phyloP scores from a whole-genome alignment of 2,888 invertebrate genomes.

The Rugalucina vietnamica region DNA sequence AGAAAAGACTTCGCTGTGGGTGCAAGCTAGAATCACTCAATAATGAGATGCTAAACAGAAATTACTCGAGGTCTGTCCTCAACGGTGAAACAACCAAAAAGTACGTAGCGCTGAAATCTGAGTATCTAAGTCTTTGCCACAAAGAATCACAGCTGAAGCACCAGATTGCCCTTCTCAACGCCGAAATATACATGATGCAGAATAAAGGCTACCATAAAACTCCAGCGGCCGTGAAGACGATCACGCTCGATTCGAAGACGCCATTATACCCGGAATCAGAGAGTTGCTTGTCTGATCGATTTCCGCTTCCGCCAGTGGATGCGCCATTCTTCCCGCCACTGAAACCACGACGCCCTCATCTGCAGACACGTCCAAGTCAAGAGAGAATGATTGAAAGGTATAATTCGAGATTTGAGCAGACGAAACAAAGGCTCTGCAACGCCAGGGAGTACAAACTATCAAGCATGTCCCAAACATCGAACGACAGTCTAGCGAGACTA shows the following conservation, averaged over 20 bases:
- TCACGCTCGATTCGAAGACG: conserved; percentile 57
- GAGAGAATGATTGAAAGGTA: conserved; percentile 10
- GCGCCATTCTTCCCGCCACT: conserved; percentile 37
- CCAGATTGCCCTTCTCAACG: conserved; percentile 62
- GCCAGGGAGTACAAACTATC: not conserved
- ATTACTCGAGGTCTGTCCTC: conserved; percentile 26
- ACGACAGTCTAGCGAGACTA: not conserved
- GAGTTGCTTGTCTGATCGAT: conserved; percentile 3
- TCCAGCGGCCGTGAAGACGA: conserved; percentile 55
- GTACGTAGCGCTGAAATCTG: conserved; percentile 56
- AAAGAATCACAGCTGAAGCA: conserved; percentile 61
- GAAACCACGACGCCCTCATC: conserved; percentile 43
- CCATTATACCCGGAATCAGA: not conserved
- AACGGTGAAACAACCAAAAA: conserved; percentile 45
- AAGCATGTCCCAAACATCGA: not conserved
- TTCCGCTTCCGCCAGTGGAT: not conserved
- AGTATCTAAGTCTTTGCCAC: conserved; percentile 60
- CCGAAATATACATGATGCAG: conserved; percentile 65
- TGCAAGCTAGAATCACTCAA: conserved; percentile 47
- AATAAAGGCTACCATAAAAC: conserved; percentile 59
- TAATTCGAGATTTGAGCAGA: not conserved
- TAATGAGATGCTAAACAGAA: conserved; percentile 42
- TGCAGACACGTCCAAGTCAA: not conserved
- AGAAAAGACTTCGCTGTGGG: conserved; percentile 49
- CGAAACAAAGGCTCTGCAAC: not conserved